These are phyloP conservation scores for Smithornis capensis DNA, from an alignment of 2,113 vertebrate species.

Conservation along the genomic window DNA sequence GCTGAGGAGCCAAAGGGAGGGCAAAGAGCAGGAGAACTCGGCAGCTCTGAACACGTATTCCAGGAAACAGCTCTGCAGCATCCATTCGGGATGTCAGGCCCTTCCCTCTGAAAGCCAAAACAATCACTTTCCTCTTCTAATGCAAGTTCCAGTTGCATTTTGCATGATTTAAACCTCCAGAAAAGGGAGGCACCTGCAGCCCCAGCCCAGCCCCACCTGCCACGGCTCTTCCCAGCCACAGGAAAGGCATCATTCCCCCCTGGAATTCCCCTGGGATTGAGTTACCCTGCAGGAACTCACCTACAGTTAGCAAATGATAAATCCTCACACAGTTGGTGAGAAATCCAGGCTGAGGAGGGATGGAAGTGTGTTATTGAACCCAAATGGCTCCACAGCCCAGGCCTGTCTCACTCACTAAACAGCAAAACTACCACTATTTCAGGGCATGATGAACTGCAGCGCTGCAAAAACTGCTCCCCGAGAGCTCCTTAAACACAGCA, in stretches of 20 bases:
- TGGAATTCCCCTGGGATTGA: background rate
- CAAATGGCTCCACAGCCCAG: constrained; percentile 1
- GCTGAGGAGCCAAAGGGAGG: background rate
- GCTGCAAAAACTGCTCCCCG: background rate
- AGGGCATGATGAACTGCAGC: background rate
- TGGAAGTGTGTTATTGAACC: constrained; percentile 37
- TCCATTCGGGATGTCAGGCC: background rate
- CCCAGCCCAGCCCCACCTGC: background rate
- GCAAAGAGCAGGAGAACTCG: background rate
- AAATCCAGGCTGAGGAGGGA: background rate
- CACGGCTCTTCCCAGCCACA: background rate
- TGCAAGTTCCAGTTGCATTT: too few relatives aligned
- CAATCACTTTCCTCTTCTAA: background rate
- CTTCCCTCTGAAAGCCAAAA: background rate
- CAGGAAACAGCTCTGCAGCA: background rate
- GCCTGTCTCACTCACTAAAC: background rate
- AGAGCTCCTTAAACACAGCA: background rate
- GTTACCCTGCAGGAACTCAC: background rate
- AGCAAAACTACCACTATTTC: background rate
- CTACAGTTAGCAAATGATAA: background rate
- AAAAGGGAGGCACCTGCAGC: background rate
- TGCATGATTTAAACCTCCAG: background rate
- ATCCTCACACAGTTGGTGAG: background rate
- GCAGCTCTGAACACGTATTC: background rate
- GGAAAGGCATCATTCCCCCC: background rate